Evolutionary conservation across 2,797 vertebrate species (phyloP).

Genomic region (Acanthurus tractus): DNA sequence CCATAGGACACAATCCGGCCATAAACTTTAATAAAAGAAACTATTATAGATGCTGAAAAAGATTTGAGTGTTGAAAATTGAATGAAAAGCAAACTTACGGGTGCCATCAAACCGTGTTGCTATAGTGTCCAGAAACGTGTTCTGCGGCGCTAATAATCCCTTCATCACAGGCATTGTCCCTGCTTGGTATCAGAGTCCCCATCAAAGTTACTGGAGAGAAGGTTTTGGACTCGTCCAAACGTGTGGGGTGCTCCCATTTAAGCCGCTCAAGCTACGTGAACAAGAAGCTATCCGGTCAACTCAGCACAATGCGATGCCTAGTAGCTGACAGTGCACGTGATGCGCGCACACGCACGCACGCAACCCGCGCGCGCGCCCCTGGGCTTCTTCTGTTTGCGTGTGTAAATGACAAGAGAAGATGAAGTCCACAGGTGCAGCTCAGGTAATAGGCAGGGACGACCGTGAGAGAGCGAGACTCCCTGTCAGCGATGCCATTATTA

Average conservation of each 20-base stretch:
- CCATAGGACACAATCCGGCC: background rate
- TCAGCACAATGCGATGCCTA: conserved; percentile 66
- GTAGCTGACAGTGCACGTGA: conserved; percentile 53
- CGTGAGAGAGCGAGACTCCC: conserved; percentile 51
- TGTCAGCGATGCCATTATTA: conserved; percentile 74
- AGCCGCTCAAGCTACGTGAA: conserved; percentile 45
- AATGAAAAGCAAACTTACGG: conserved; percentile 90
- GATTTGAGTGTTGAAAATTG: background rate
- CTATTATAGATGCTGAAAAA: background rate
- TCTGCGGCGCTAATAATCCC: conserved; percentile 97
- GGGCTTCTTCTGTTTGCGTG: conserved; percentile 41
- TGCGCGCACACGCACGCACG: conserved; percentile 57
- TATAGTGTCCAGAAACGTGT: conserved; percentile 99
- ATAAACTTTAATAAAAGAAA: background rate
- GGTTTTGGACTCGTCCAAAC: conserved; percentile 61
- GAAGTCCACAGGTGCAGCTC: conserved; percentile 81
- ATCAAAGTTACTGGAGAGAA: conserved; percentile 90
- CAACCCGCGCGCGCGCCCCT: too few relatives aligned
- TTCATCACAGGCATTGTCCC: conserved; percentile 99
- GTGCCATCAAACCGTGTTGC: conserved; percentile 98
- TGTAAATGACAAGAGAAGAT: conserved; percentile 36
- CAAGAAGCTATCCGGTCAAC: conserved; percentile 64
- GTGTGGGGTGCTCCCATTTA: conserved; percentile 58
- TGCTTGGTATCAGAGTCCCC: conserved; percentile 91
- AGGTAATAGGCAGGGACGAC: conserved; percentile 70